These are phyloP conservation scores for Oncorhynchus tshawytscha DNA, from an alignment of 2,113 vertebrate genomes.

Conservation along the genomic window DNA sequence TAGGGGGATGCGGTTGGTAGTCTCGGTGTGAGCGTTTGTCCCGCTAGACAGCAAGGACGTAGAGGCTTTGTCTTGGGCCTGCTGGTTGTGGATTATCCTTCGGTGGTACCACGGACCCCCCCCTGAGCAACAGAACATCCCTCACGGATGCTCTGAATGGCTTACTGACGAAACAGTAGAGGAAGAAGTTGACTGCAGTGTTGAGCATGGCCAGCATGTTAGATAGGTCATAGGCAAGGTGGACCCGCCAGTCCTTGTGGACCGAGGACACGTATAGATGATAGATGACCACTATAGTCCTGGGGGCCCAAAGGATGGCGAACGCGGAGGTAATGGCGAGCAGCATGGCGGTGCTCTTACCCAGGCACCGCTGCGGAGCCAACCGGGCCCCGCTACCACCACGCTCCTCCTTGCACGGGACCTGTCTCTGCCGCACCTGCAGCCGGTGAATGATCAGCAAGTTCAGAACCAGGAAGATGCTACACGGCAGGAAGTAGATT, in stretches of 20 bases:
- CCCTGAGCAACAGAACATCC: conserved; percentile 70
- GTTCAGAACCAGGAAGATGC: conserved; percentile 85
- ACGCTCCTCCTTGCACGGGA: conserved; percentile 28
- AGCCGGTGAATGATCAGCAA: conserved; percentile 79
- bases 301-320: conserved; percentile 85
- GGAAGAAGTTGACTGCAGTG: conserved; percentile 88
- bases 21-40: conserved; percentile 60
- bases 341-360: conserved; percentile 83
- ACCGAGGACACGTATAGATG: conserved; percentile 86
- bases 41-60: conserved; percentile 66
- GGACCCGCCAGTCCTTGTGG: conserved; percentile 82
- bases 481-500: conserved; percentile 88
- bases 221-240: conserved; percentile 85
- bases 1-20: conserved; percentile 22
- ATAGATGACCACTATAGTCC: conserved; percentile 82
- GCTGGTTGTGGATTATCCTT: background rate
- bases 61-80: conserved; percentile 54
- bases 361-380: conserved; percentile 32
- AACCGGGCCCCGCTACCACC: conserved; percentile 14
- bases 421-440: conserved; percentile 42
- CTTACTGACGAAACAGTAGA: conserved; percentile 88
- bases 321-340: conserved; percentile 84
- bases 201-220: conserved; percentile 97
- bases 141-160: conserved; percentile 77
- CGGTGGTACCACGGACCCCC: too few relatives aligned